These are phyloP conservation scores for Acestrorhynchus altus DNA, from an alignment of 2,797 vertebrate genomes.

Conservation along the genomic window DNA sequence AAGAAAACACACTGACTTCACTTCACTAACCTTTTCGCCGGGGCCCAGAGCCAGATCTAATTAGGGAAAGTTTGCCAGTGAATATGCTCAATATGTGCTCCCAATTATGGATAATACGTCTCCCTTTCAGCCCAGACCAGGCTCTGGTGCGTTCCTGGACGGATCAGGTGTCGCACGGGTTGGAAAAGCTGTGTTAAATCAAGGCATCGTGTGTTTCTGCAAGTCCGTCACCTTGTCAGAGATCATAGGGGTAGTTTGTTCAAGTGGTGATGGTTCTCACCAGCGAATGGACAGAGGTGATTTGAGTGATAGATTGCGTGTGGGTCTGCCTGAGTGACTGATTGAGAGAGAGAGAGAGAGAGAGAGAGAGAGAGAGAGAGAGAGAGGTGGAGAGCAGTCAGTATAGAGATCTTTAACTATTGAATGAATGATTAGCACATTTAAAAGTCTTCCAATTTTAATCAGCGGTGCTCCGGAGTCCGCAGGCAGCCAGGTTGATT, in stretches of 20 bases:
- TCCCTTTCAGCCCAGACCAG: conserved; percentile 26
- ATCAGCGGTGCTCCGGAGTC: conserved; percentile 73
- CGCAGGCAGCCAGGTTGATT: conserved; percentile 28
- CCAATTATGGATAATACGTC: conserved; percentile 49
- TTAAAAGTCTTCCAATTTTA: conserved; percentile 79
- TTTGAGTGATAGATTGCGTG: conserved; percentile 5
- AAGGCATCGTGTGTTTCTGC: neutral
- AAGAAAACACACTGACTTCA: conserved; percentile 48
- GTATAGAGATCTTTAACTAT: neutral
- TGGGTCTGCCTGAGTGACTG: conserved; percentile 18
- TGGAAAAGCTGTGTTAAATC: conserved; percentile 38
- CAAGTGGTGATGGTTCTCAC: conserved; percentile 10
- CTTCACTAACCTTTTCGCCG: conserved; percentile 41
- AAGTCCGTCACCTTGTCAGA: neutral
- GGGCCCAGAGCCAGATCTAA: conserved; percentile 47
- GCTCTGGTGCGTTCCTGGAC: neutral
- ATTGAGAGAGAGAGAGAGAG: neutral
- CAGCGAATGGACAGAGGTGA: conserved; percentile 6
- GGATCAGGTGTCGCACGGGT: conserved; percentile 31
- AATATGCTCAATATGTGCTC: conserved; percentile 46
- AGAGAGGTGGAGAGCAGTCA: neutral
- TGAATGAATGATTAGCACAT: conserved; percentile 70
- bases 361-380: neutral
- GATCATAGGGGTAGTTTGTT: conserved; percentile 26
- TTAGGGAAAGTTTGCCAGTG: conserved; percentile 50